These are phyloP conservation scores for Dolomedes plantarius DNA, from an alignment of 2,888 invertebrate species.

Conservation along the genomic window DNA sequence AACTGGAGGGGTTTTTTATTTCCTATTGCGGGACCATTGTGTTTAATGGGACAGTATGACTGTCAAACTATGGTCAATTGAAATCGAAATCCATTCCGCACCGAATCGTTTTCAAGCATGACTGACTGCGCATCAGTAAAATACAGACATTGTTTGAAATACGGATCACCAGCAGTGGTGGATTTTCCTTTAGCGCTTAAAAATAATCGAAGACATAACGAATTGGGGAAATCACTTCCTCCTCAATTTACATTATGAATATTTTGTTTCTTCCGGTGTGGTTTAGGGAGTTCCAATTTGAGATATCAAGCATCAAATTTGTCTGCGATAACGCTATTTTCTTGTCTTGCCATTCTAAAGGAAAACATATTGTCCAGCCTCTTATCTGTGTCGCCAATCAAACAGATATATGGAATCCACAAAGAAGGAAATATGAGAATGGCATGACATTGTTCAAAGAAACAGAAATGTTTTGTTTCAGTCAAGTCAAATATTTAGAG, in stretches of 20 bases:
- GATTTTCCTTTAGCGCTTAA: not conserved
- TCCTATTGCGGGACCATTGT: no score
- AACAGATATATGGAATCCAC: no score
- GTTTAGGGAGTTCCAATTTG: not conserved
- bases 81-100: not conserved
- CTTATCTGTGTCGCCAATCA: not conserved
- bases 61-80: no score
- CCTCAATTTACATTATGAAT: not conserved
- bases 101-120: not conserved
- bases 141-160: not conserved
- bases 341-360: not conserved
- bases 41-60: no score
- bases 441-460: not conserved
- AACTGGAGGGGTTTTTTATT: no score
- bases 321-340: not conserved
- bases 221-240: not conserved
- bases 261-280: conserved; percentile 7
- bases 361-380: not conserved
- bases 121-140: not conserved
- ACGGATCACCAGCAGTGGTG: not conserved
- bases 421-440: not conserved
- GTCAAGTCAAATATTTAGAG: no score
- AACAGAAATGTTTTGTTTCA: no score
- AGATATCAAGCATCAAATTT: no score
- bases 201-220: not conserved